phyloP scores from a whole-genome alignment of 2,888 invertebrate species.

The Drosophila hamatofila region DNA sequence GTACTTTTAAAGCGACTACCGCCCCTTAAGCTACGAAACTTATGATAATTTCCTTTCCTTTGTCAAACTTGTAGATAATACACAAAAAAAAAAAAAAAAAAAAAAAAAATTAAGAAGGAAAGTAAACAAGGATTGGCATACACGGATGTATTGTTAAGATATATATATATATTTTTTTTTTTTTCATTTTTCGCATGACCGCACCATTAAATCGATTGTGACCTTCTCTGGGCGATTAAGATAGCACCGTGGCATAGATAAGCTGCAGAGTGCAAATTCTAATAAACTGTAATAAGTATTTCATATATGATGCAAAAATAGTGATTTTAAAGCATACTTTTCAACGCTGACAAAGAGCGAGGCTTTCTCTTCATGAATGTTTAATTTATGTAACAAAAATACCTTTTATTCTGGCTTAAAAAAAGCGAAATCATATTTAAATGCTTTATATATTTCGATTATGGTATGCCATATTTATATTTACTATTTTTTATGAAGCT shows the following conservation, averaged over 20 bases:
- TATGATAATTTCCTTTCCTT: conserved; percentile 70
- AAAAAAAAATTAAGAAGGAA: conserved; percentile 8
- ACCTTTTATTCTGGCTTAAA: background rate
- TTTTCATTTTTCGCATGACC: conserved; percentile 55
- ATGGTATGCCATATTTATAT: background rate
- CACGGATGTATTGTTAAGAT: conserved; percentile 49
- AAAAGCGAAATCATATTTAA: background rate
- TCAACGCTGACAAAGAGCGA: background rate
- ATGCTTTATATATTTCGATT: background rate
- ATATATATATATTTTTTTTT: conserved; percentile 39
- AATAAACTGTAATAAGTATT: background rate
- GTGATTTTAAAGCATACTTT: conserved; percentile 6
- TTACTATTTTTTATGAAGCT: background rate
- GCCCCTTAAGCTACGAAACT: conserved; percentile 48
- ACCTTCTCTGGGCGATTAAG: conserved; percentile 46
- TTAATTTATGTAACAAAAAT: no score
- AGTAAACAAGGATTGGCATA: conserved; percentile 33
- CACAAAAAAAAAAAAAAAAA: conserved; percentile 1
- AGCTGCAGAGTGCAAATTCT: conserved; percentile 3
- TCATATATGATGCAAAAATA: background rate
- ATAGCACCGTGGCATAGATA: conserved; percentile 21
- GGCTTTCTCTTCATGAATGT: background rate
- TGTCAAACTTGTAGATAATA: conserved; percentile 65
- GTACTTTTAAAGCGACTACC: conserved; percentile 53
- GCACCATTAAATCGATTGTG: conserved; percentile 50